These are phyloP conservation scores for Morone saxatilis DNA, from an alignment of 2,113 vertebrate genomes.

Conservation along the genomic window DNA sequence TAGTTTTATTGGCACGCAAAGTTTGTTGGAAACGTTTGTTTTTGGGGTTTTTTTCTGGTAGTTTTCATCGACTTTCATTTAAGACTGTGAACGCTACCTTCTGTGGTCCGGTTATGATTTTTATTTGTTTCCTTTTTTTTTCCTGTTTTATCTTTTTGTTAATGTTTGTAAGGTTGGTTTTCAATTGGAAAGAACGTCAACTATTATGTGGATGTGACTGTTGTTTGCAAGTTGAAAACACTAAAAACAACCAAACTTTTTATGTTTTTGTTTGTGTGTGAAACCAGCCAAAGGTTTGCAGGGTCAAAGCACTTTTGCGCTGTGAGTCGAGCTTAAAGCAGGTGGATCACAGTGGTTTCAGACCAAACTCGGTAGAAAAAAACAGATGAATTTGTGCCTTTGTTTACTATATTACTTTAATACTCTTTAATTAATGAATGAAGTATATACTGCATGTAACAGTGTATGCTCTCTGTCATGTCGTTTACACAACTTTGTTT, in stretches of 20 bases:
- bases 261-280: slow-evolving; percentile 15
- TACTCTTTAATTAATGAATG: slow-evolving; percentile 29
- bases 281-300: slow-evolving; percentile 49
- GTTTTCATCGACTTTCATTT: slow-evolving; percentile 7
- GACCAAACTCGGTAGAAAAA: slow-evolving; percentile 53
- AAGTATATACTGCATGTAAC: slow-evolving; percentile 47
- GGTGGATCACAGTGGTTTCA: slow-evolving; percentile 45
- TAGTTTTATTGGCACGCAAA: slow-evolving; percentile 10
- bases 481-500: not conserved
- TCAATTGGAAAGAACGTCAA: not conserved
- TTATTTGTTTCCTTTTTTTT: not conserved
- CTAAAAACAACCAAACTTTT: slow-evolving; percentile 5
- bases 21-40: not conserved
- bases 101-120: no score
- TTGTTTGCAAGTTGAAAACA: slow-evolving; percentile 6
- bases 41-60: not conserved
- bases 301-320: slow-evolving; percentile 52
- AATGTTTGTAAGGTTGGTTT: not conserved
- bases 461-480: slow-evolving; percentile 39
- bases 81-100: not conserved
- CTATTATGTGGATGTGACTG: not conserved
- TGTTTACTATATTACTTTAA: slow-evolving; percentile 50
- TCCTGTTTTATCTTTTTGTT: not conserved
- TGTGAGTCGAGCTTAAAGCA: slow-evolving; percentile 19
- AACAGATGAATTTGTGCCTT: slow-evolving; percentile 74